Base-by-base conservation (phyloP, 2,888 invertebrate species). In the Mythimna albipuncta region DNA sequence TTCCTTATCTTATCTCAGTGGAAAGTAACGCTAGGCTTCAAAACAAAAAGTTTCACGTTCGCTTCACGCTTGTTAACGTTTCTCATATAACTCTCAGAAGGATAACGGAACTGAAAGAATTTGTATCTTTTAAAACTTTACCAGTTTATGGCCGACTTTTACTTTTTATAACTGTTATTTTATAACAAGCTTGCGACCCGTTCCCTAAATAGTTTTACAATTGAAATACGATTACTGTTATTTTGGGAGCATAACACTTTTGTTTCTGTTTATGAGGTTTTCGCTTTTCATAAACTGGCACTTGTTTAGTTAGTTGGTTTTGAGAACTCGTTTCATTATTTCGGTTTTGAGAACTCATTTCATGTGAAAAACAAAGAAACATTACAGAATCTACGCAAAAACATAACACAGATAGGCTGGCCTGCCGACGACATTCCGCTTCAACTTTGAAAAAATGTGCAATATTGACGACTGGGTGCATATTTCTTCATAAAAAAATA, bases 71-170 rank as follows among this genome's bases (percentile, higher is more conserved):
- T 70, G 69, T 84, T 83, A 75, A 77, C 16, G 61, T 77, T 80
- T 71, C 77, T 81, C 54, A 38, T 69, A 64, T 68, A 77, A 66
- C 59, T 70, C 69, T 77, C 57, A 77, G 85, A 86, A 88, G 86
- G 86, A 87, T 89, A 89, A 88, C 89, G 85, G 88, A 69, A 69
- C 66, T 79, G 66, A 79, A 85, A 84, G 71, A 81, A 71, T 83
- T 82, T 82, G 69, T 82, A 69, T 71, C 54, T 77, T 81, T 64
- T 75, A 71, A 77, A 81, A 81, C 80, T 79, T 76, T 68, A 64
- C 72, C 61, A 70, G 70, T 87, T 89, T 83, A 89, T 85, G 84
- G 81, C 64, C 68, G 59, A 88, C 90, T 91, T 88, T 91, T 88
- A 88, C 90, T 89, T 88, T 83, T 89, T 83, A 62, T 80, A 87